Base-by-base conservation (phyloP, 2,113 vertebrate species). In the Megalops atlanticus region DNA sequence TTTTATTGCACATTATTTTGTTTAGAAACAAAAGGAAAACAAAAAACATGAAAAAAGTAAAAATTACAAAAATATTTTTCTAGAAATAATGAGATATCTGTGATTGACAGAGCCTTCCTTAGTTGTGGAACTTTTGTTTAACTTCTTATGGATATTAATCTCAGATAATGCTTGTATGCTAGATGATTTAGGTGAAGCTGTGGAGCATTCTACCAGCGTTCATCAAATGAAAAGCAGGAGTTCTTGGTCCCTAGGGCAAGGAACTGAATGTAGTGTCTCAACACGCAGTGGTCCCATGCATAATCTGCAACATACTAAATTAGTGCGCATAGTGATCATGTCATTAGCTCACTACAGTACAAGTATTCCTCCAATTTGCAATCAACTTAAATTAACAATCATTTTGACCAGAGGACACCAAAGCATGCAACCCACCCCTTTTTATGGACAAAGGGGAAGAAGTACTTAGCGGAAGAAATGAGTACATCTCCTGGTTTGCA, bases 1-100 rank as follows among this genome's bases (percentile, higher is more conserved):
- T 95, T 94, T 96, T 89, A 87, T 89, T 84, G 81, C 84, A 82
- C 88, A 89, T 87, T 94, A 92, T 94, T 90, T 93, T 92, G 92
- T 86, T 81, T 80, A 80, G 36, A 80, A 74, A 54, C 69, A 38
- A 74, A 80, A 52, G 43, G 39, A 74, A 81, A 85, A 85, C 81
- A 85, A 84, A 84, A 77, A 83, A 89, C 90, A 91, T 88, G 77
- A 85, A 81, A 88, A 82, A 83, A 83, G 49, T 38, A 72, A 73
- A 84, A 74, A 76, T 86, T 87, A 86, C 80, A 81, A 89, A 87
- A 90, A 86, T 91, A 91, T 92, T 94, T 94, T 95, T 93, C 83
- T 90, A 93, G 89, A 88, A 82, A 71, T 77, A 16, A 76, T 70
- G 77, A 64, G 2, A 74, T 45, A 31, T 68, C 81, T 74, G 45